These are phyloP conservation scores for Geotrupes spiniger DNA, from an alignment of 2,888 invertebrate genomes.

Conservation along the genomic window DNA sequence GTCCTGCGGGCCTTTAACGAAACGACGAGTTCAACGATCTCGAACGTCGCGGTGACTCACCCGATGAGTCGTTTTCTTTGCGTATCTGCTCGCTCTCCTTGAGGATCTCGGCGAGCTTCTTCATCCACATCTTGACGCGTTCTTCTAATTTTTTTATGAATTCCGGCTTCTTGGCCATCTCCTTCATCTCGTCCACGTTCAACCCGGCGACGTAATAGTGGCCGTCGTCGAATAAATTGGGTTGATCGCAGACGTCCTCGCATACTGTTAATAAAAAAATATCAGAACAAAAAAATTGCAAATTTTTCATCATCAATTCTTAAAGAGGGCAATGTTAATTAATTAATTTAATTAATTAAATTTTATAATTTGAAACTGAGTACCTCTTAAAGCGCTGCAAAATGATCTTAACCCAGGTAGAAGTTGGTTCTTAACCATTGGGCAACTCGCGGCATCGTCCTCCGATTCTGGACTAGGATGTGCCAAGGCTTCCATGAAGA, in stretches of 20 bases:
- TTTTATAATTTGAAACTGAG: background rate
- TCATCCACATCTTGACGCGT: slow-evolving; percentile 75
- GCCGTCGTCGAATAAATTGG: slow-evolving; percentile 75
- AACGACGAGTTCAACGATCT: no score
- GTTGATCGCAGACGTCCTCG: slow-evolving; percentile 78
- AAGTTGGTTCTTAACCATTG: slow-evolving; percentile 79
- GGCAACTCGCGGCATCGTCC: slow-evolving; percentile 74
- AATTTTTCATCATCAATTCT: no score
- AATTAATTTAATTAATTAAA: no score
- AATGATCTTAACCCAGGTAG: slow-evolving; percentile 81
- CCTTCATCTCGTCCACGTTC: slow-evolving; percentile 66
- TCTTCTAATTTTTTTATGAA: slow-evolving; percentile 67
- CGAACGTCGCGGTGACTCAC: slow-evolving; percentile 26
- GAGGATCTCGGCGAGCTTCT: slow-evolving; percentile 76
- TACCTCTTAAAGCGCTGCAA: slow-evolving; percentile 84
- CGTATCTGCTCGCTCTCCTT: slow-evolving; percentile 90
- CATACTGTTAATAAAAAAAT: slow-evolving; percentile 58
- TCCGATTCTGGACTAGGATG: slow-evolving; percentile 78
- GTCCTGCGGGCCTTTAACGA: slow-evolving; percentile 80
- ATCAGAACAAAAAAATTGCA: background rate
- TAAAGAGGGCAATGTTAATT: no score
- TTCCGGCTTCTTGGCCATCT: slow-evolving; percentile 65
- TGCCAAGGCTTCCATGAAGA: slow-evolving; percentile 87
- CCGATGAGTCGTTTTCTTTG: slow-evolving; percentile 83
- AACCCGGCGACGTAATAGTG: slow-evolving; percentile 59